phyloP scores from a whole-genome alignment of 2,888 invertebrate species.

The Mongoloraphidia duomilia region DNA sequence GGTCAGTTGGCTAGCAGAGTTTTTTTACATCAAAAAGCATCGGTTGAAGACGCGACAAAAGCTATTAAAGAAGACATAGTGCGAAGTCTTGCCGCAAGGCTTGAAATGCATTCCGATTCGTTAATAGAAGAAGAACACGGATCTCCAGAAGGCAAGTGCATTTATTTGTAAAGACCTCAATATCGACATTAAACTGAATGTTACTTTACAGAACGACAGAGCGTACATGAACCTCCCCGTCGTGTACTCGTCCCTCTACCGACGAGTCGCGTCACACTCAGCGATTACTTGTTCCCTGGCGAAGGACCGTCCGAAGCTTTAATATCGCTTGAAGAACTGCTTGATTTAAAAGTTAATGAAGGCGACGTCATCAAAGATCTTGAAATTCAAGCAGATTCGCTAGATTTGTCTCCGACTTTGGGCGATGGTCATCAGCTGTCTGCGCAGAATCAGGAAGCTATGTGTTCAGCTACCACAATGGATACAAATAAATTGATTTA shows the following conservation, averaged over 20 bases:
- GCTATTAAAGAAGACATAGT: constrained; percentile 74
- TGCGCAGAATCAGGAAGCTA: constrained; percentile 31
- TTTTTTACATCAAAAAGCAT: constrained; percentile 65
- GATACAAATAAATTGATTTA: constrained; percentile 47
- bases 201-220: constrained; percentile 47
- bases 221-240: constrained; percentile 79
- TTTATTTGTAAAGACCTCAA: constrained; percentile 14
- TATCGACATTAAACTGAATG: background rate
- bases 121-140: constrained; percentile 68
- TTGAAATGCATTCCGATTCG: constrained; percentile 89
- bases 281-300: constrained; percentile 85
- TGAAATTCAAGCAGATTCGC: constrained; percentile 54
- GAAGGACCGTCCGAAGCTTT: constrained; percentile 73
- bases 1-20: constrained; percentile 61
- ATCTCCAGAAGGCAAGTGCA: constrained; percentile 46
- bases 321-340: constrained; percentile 63
- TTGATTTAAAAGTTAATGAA: constrained; percentile 60
- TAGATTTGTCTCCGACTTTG: constrained; percentile 28
- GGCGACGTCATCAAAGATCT: constrained; percentile 55
- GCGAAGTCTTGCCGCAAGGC: constrained; percentile 67
- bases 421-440: constrained; percentile 11
- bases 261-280: constrained; percentile 49
- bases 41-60: constrained; percentile 52
- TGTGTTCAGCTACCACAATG: constrained; percentile 32
- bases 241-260: constrained; percentile 66